phyloP scores from a whole-genome alignment of 2,797 vertebrate species.

The Carapus acus region DNA sequence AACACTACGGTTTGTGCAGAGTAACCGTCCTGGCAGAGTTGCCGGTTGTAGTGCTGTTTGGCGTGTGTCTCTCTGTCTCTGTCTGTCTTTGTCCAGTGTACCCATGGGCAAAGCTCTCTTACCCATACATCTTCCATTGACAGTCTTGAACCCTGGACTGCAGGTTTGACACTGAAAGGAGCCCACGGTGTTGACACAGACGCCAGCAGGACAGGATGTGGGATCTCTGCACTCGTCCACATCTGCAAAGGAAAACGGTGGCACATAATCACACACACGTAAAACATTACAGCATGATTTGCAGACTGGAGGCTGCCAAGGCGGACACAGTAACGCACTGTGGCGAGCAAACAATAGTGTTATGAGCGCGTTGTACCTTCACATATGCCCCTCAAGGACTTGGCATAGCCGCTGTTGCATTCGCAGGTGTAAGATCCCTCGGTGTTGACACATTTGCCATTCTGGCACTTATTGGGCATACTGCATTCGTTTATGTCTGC shows the following conservation, averaged over 20 bases:
- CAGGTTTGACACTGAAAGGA: constrained; percentile 74
- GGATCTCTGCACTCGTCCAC: constrained; percentile 72
- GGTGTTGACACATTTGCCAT: constrained; percentile 80
- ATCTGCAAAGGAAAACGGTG: constrained; percentile 55
- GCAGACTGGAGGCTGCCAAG: too few species aligned
- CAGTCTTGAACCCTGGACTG: constrained; percentile 61
- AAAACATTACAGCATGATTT: too few species aligned
- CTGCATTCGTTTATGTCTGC: constrained; percentile 86
- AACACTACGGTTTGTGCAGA: constrained; percentile 28
- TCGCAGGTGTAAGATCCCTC: constrained; percentile 86
- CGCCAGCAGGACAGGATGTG: constrained; percentile 60
- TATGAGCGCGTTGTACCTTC: constrained; percentile 73
- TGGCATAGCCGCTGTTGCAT: constrained; percentile 79
- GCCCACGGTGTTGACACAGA: constrained; percentile 71
- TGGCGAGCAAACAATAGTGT: too few species aligned
- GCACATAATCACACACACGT: constrained; percentile 1
- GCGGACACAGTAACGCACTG: too few species aligned
- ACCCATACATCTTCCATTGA: constrained; percentile 71
- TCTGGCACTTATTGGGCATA: constrained; percentile 76
- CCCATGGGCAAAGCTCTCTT: constrained; percentile 44
- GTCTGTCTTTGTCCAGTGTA: too few species aligned
- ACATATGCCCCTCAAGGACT: constrained; percentile 76
- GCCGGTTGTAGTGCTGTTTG: too few species aligned
- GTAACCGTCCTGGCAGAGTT: too few species aligned
- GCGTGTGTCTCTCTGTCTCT: too few species aligned